Evolutionary conservation across 23 tunicate species (phyloP), one percentile per base, ranked within the genome.

Genomic region (Styela clava): DNA sequence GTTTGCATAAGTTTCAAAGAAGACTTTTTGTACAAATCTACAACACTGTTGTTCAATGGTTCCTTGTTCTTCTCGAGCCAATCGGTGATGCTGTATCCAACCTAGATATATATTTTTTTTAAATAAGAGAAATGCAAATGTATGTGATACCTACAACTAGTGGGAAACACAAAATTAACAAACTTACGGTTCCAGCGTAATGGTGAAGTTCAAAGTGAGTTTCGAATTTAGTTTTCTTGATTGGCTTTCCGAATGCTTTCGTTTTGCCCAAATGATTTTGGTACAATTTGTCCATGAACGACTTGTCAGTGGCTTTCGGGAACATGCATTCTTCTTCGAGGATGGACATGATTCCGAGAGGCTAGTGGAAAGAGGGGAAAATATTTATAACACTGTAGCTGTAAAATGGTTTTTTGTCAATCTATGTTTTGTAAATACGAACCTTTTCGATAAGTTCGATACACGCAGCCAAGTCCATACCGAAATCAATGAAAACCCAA

Each of bases 401-500:
- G 20, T 56, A n/a, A n/a, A n/a, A n/a, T n/a, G n/a, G n/a, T n/a
- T n/a, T n/a, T n/a, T n/a, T n/a, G n/a, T n/a, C n/a, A n/a, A n/a
- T n/a, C n/a, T n/a, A n/a, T n/a, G n/a, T 26, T 28, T 34, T 26
- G 35, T 21, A 29, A 44, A 36, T 1, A 44, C 27, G 20, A 69
- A 93, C 98, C 87, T 93, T 93, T 76, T 93, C 98, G 79, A 93
- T 85, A 26, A 93, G 93, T 81, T 93, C 98, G 83, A 93, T 88
- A 72, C 98, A 93, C 36, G 93, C 98, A 33, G 98, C 98, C 89
- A 93, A 90, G 71, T 95, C 96, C 99, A 89, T 95, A 78, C 99
- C 99, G 82, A 96, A 96, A 96, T 96, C 99, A 69, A 96, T 88
- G 83, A 88, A 87, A 27, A 82, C 88, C 99, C 99, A 96, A 16